A percentile compares a stretch with the other conserved stretches of the same genome.
Conservation (phyloP, 2,113 vertebrate species). For the Cyphomyrus discorhynchus region DNA sequence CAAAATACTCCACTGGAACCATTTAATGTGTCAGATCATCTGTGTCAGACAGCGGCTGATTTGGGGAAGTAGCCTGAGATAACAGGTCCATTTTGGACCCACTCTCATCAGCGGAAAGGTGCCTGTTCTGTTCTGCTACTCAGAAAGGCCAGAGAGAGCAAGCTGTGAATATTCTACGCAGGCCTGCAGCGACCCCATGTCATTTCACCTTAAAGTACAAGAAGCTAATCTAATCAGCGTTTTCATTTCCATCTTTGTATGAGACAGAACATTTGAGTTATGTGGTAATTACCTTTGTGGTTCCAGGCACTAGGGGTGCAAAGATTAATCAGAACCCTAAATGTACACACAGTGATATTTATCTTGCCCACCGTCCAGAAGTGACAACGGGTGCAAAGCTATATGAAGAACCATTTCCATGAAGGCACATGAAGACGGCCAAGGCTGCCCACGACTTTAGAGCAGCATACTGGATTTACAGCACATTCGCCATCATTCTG, state of each 20-base stretch:
- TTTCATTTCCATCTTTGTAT: background rate
- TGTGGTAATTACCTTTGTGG: background rate
- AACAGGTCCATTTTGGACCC: background rate
- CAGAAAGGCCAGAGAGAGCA: background rate
- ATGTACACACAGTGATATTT: background rate
- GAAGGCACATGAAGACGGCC: background rate
- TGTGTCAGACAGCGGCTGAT: background rate
- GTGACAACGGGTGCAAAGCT: background rate
- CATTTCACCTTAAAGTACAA: background rate
- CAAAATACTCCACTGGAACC: background rate
- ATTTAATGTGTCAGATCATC: background rate
- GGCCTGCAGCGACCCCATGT: background rate
- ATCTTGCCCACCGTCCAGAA: background rate
- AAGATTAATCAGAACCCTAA: background rate
- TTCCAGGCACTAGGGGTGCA: background rate
- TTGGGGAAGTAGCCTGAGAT: background rate
- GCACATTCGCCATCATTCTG: background rate
- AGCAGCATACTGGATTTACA: background rate
- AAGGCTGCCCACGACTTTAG: background rate
- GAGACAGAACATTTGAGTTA: background rate
- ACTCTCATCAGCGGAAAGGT: background rate
- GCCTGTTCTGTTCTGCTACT: background rate
- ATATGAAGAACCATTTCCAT: background rate
- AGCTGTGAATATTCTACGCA: background rate
- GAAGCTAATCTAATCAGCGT: background rate